Evolutionary conservation across 2,113 vertebrate species (phyloP).

Genomic region (Platichthys flesus): DNA sequence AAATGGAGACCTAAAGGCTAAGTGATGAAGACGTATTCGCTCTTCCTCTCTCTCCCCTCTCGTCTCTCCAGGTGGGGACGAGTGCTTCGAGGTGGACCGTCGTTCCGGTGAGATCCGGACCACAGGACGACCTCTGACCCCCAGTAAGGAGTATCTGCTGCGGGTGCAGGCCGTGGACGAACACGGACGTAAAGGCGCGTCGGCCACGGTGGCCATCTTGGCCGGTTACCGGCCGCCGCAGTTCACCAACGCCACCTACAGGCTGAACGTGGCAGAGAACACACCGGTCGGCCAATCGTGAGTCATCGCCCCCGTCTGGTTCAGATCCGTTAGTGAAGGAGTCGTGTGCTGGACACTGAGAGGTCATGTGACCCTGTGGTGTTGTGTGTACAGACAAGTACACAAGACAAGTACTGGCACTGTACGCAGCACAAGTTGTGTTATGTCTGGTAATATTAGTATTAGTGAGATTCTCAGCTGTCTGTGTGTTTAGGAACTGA

Average conservation of each 20-base stretch:
- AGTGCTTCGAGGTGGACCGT: constrained; percentile 85
- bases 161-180: constrained; percentile 84
- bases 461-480: not conserved
- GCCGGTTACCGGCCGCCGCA: constrained; percentile 87
- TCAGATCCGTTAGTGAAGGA: too few species aligned
- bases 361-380: too few species aligned
- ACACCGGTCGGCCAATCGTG: constrained; percentile 82
- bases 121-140: constrained; percentile 82
- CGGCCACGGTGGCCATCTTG: constrained; percentile 82
- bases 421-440: too few species aligned
- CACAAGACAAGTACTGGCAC: not conserved
- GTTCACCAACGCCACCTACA: constrained; percentile 89
- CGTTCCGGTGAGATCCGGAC: constrained; percentile 84
- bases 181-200: constrained; percentile 77
- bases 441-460: not conserved
- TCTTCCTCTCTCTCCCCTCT: too few species aligned
- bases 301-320: constrained; percentile 66
- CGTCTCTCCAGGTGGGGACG: constrained; percentile 82
- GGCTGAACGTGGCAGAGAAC: constrained; percentile 85
- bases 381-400: too few species aligned
- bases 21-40: too few species aligned
- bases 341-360: too few species aligned
- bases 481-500: constrained; percentile 8
- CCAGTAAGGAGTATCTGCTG: constrained; percentile 86
- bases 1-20: too few species aligned